Percentiles rank a stretch among this genome's conserved stretches.
Evolutionary conservation across 2,797 vertebrate genomes (phyloP).

Genomic region (Acridotheres tristis): DNA sequence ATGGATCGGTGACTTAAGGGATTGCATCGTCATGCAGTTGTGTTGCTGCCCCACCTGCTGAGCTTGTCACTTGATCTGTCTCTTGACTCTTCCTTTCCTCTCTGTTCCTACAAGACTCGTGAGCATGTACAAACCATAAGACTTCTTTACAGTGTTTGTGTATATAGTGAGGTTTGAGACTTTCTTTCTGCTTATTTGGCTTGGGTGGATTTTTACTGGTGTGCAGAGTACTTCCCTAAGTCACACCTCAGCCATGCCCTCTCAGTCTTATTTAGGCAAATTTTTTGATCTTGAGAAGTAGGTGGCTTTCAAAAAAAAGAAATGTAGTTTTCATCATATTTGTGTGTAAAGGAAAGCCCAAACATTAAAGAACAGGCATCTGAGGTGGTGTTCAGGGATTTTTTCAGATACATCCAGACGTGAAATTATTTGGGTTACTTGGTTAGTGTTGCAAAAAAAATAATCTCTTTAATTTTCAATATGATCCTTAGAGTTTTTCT

Average conservation of each 20-base stretch:
- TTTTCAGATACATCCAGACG: not conserved
- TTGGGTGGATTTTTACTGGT: not conserved
- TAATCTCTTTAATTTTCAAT: not conserved
- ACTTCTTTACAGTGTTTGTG: not conserved
- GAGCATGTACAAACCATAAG: rapidly evolving
- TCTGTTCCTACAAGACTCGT: not conserved
- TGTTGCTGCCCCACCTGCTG: not conserved
- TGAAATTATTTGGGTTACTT: not conserved
- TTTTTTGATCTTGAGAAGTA: not conserved
- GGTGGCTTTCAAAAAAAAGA: not conserved
- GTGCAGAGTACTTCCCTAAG: not conserved
- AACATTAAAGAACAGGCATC: not conserved
- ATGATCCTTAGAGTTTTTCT: not conserved
- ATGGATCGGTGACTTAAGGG: not conserved
- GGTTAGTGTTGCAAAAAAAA: not conserved
- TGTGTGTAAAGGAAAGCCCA: not conserved
- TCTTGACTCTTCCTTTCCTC: not conserved
- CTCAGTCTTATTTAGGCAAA: not conserved
- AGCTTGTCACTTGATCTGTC: not conserved
- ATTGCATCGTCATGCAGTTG: not conserved
- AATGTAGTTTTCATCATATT: not conserved
- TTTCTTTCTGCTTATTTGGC: not conserved
- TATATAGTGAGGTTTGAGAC: not conserved
- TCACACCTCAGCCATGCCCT: not conserved
- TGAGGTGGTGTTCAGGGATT: not conserved